A percentile compares a stretch with the other conserved stretches of the same genome.
Evolutionary conservation across 2,888 invertebrate species (phyloP).

Genomic region (Urechis unicinctus): DNA sequence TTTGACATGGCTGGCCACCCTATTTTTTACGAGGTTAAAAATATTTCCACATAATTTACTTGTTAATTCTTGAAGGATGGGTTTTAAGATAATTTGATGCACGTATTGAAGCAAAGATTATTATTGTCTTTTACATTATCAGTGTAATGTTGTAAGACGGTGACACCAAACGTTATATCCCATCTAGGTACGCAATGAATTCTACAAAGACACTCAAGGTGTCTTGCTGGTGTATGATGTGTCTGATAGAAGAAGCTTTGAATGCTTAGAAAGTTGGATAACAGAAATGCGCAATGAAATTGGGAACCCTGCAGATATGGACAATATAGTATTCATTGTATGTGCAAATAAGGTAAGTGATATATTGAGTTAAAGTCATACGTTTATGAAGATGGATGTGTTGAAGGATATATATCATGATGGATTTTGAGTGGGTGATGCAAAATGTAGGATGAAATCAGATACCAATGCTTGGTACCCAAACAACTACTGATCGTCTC

Average conservation of each 20-base stretch:
- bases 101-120: not conserved
- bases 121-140: too few species aligned
- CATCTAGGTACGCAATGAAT: constrained; percentile 49
- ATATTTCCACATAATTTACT: not conserved
- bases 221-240: constrained; percentile 52
- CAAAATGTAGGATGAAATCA: too few species aligned
- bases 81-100: constrained; percentile 2
- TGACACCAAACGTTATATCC: too few species aligned
- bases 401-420: too few species aligned
- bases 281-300: constrained; percentile 48
- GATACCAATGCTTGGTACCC: too few species aligned
- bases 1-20: constrained; percentile 52
- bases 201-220: constrained; percentile 52
- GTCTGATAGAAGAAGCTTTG: constrained; percentile 45
- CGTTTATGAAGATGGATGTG: too few species aligned
- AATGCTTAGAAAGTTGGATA: constrained; percentile 49
- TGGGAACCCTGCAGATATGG: constrained; percentile 34
- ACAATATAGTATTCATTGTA: constrained; percentile 45
- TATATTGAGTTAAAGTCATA: not conserved
- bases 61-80: not conserved
- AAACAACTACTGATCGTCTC: too few species aligned
- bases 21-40: constrained; percentile 47
- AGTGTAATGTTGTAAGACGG: too few species aligned
- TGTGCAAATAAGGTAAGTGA: constrained; percentile 49
- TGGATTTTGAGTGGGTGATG: too few species aligned